phyloP scores from a whole-genome alignment of 2,113 vertebrate genomes.

The Calonectris borealis region DNA sequence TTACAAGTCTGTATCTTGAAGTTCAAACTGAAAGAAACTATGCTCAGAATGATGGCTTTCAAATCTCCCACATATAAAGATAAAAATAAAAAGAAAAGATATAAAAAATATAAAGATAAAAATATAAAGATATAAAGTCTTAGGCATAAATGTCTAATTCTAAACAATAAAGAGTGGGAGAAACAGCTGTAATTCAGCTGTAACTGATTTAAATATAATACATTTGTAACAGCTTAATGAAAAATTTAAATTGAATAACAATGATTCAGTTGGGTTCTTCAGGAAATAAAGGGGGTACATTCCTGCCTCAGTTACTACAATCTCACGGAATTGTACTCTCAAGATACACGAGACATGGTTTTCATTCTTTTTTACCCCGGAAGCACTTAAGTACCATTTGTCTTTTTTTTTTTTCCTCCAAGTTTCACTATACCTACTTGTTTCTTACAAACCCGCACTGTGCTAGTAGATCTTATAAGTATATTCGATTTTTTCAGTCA shows the following conservation, averaged over 20 bases:
- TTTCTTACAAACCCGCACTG: neutral
- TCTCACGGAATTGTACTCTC: neutral
- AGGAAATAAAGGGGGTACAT: neutral
- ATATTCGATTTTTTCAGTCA: neutral
- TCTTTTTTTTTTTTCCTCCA: neutral
- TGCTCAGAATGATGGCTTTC: neutral
- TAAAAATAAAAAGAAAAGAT: neutral
- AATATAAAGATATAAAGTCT: neutral
- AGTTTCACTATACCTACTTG: neutral
- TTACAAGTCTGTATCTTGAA: neutral
- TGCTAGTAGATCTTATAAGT: neutral
- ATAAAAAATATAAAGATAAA: neutral
- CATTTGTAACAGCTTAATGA: neutral
- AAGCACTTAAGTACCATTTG: neutral
- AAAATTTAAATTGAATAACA: neutral
- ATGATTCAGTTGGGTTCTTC: neutral
- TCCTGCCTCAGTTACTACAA: neutral
- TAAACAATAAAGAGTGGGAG: neutral
- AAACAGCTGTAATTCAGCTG: neutral
- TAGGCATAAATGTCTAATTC: neutral
- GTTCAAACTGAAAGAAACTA: neutral
- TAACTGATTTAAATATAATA: neutral
- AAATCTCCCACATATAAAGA: neutral
- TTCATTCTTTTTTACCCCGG: neutral
- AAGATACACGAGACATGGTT: neutral